phyloP scores from a whole-genome alignment of 2,888 invertebrate species.

The Eupithecia abbreviata region DNA sequence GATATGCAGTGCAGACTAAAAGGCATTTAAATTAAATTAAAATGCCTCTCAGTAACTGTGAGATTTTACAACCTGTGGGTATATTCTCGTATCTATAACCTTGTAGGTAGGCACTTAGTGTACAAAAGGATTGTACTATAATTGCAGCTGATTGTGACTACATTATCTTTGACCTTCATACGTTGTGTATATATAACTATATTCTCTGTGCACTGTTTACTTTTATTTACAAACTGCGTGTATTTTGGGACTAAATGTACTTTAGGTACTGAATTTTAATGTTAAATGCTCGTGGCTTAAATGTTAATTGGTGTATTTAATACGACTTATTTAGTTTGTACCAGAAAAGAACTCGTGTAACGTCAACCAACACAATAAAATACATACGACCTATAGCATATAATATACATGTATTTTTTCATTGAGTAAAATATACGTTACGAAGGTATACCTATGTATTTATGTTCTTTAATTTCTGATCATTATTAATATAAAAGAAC shows the following conservation, averaged over 20 bases:
- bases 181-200: not conserved
- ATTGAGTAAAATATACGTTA: not conserved
- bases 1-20: no score
- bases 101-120: not conserved
- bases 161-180: conserved; percentile 10
- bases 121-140: conserved; percentile 12
- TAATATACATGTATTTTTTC: not conserved
- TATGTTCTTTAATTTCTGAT: not conserved
- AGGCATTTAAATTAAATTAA: no score
- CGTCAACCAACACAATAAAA: not conserved
- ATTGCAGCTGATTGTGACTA: not conserved
- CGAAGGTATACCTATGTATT: no score
- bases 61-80: not conserved
- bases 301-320: not conserved
- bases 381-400: not conserved
- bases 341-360: not conserved
- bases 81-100: not conserved
- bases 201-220: not conserved
- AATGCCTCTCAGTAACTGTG: not conserved
- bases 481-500: no score
- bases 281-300: not conserved
- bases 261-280: not conserved
- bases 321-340: not conserved
- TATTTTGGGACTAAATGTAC: not conserved
- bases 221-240: not conserved